Base-by-base conservation (phyloP, 2,113 vertebrate genomes). In the Heterotis niloticus region DNA sequence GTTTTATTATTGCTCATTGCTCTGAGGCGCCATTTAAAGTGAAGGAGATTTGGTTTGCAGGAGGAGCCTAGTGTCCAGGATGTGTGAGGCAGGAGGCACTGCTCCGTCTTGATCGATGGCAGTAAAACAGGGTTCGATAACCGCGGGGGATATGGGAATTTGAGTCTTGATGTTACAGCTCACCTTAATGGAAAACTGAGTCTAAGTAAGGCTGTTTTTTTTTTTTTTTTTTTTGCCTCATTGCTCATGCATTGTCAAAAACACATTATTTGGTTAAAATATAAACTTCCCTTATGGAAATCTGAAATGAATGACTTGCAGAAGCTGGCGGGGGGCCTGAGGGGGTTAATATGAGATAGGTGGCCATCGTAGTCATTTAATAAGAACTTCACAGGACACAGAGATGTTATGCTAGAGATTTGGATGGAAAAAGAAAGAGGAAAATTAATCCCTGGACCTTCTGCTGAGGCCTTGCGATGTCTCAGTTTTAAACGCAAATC, bases 401-500 rank as follows among this genome's bases (percentile, higher is more conserved):
- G 28, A 57, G 54, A 57, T 26, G 71, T 10, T 54, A 28, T 54
- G 24, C 71, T 59, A 11, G 13, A 59, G 23, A 18, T 28, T 74
- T 7, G 13, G 24, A 23, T 57, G 26, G 54, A 57, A 59, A 54
- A 74, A 59, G 51, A 59, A 74, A 74, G 10, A 3, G 54, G n/a
- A 9, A 73, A 73, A 57, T 20, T 20, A 74, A 24, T 74, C 54
- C 71, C 71, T 74, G 71, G 54, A 74, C 71, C 71, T 59, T 59
- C 28, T 74, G 71, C 71, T 16, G 9, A 54, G 71, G 71, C 56
- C 71, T 74, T 74, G 71, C 5, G 52, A 74, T 18, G 71, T 16
- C 57, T 26, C 57, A 23, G 68, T 74, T 74, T 74, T 74, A 74
- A 74, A 74, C 57, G 51, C 71, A 74, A 74, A 74, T 56, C 57